Base-by-base conservation (phyloP, 2,113 vertebrate genomes). In the Actenoides lindsayi region DNA sequence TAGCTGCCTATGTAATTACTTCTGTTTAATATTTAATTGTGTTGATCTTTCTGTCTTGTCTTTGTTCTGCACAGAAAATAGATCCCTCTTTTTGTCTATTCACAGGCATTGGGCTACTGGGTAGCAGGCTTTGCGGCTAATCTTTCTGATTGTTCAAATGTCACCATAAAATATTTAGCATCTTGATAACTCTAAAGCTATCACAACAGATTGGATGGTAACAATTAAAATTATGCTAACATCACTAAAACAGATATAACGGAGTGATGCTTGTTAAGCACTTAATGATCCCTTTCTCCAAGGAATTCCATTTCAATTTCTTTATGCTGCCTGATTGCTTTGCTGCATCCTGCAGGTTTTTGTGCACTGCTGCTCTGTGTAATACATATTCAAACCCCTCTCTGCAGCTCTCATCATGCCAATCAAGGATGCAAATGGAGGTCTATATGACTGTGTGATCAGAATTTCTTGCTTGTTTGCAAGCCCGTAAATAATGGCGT, bases 401-500 rank as follows among this genome's bases (percentile, higher is more conserved):
- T 83, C 87, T 57, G 73, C 71, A 88, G 90, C 90, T 60, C 94
- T 97, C 94, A 92, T 94, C 65, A 9, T 96, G 97, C 93, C 97
- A 98, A 97, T 98, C 97, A 97, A 83, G 93, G 92, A 97, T 97
- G 95, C 87, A 97, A 98, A 98, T 97, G 90, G 68, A 79, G 89
- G 88, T 71, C 90, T 95, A 70, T 94, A 83, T 92, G 89, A 96
- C 95, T 97, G 90, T 97, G 96, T 96, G 96, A 97, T 97, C 93
- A 96, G 96, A 97, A 97, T 97, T 94, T 96, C 96, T 63, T 97
- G 93, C 91, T 95, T 97, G 87, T 97, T 97, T 97, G 93, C 91
- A 96, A 96, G 94, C 83, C 89, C 1, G 35, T 76, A 96, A 97
- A 94, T 94, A 93, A 96, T 69, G 83, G 94, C 83, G 87, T 90